Base-by-base conservation (phyloP, 2,888 invertebrate genomes). In the Agonopterix heracliana region DNA sequence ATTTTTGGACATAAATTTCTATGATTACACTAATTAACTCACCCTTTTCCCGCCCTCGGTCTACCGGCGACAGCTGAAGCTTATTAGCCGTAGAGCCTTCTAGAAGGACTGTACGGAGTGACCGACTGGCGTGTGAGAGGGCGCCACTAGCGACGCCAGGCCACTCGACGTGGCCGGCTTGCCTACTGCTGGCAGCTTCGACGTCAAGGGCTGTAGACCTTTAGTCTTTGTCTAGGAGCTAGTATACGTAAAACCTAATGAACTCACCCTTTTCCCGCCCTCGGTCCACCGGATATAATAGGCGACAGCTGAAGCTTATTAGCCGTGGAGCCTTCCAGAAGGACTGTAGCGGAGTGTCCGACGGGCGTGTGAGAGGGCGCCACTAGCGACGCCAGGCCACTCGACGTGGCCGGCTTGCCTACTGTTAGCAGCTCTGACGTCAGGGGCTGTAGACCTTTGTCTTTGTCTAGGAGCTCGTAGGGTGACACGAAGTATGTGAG, bases 401-500 rank as follows among this genome's bases (percentile, higher is more conserved):
- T 80, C 1, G 79, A 71, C 0, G 65, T 61, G 0, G 81, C 58
- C 0, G 81, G 80, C 55, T 81, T 84, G 43, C 89, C 89, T 41
- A 87, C 71, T 34, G 90, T 90, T 38, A 95, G 89, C n/a, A 92
- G 84, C 66, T 97, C 96, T 11, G 92, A 89, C 44, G 93, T 94
- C 52, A 97, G 89, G 9, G 94, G 92, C 64, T 94, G 92, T 41
- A 94, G 90, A 5, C 92, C 91, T 63, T 93, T 93, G 53, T 94
- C 94, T 63, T 92, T 90, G 73, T 96, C 95, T 62, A 98, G 88
- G 45, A 98, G 89, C 75, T 98, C 97, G 71, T 97, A 98, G 0
- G 98, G 97, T 0, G 96, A 95, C 3, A 98, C 95, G 77, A 98
- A 98, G 78, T 97, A 98, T 0, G 96, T 97, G 34, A 98, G 85